Conservation (phyloP, 2,797 vertebrate genomes). For the Acipenser oxyrinchus region DNA sequence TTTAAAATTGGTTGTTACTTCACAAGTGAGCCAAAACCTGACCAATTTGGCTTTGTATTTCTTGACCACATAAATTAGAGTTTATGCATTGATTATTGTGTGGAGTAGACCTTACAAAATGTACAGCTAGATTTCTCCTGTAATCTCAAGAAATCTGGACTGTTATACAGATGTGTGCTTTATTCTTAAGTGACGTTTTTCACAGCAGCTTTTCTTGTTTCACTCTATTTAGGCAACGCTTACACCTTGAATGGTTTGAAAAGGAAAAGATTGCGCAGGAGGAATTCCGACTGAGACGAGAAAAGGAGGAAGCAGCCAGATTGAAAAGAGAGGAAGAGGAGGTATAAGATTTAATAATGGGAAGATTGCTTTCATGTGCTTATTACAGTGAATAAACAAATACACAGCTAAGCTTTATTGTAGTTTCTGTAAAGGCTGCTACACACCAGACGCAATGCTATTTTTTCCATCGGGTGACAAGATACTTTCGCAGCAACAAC, state of each 20-base stretch:
- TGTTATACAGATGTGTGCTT: neutral
- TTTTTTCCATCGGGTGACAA: too few relatives aligned
- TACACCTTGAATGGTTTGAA: slow-evolving; percentile 81
- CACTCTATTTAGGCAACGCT: slow-evolving; percentile 54
- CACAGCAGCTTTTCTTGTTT: neutral
- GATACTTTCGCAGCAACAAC: too few relatives aligned
- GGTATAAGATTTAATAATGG: slow-evolving; percentile 46
- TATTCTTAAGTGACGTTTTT: neutral
- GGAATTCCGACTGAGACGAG: slow-evolving; percentile 71
- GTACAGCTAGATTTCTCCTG: too few relatives aligned
- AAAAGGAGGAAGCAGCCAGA: slow-evolving; percentile 73
- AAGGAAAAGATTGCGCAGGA: slow-evolving; percentile 82
- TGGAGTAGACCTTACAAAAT: too few relatives aligned
- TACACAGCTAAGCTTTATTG: neutral
- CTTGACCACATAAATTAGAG: too few relatives aligned
- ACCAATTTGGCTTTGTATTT: too few relatives aligned
- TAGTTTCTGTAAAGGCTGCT: neutral
- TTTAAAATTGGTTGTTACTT: too few relatives aligned
- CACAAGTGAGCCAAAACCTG: too few relatives aligned
- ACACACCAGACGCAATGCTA: too few relatives aligned
- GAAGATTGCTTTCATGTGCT: neutral
- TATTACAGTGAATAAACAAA: neutral
- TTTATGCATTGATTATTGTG: too few relatives aligned
- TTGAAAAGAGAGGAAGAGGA: slow-evolving; percentile 84
- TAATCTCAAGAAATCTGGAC: neutral